Evolutionary conservation across 35 echinoderm and acorn worm genomes (phyloP).

Genomic region (Apostichopus parvimensis): DNA sequence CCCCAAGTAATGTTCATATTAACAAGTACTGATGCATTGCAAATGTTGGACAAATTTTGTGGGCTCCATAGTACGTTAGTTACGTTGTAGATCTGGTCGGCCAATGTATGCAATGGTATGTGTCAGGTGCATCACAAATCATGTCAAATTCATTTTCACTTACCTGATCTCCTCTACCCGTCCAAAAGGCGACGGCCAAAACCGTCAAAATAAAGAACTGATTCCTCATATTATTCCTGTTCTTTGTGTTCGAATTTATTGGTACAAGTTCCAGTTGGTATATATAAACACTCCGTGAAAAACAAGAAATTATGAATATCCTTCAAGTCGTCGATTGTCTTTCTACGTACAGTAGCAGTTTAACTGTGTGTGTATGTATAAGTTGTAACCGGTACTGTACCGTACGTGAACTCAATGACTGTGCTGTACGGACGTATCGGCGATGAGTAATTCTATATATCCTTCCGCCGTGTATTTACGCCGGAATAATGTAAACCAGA

Average conservation of each 20-base stretch:
- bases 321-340: neutral
- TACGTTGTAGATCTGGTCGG: neutral
- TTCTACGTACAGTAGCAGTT: neutral
- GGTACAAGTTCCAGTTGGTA: neutral
- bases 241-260: neutral
- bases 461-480: neutral
- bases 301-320: neutral
- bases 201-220: conserved; percentile 43
- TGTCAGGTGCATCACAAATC: neutral
- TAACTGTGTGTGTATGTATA: too few species aligned
- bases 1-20: too few species aligned
- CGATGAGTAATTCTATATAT: neutral
- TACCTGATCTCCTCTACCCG: conserved; percentile 42
- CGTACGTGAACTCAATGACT: neutral
- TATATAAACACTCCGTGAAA: neutral
- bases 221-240: conserved; percentile 39
- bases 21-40: neutral
- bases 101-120: neutral
- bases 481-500: neutral
- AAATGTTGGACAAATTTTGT: neutral
- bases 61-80: neutral
- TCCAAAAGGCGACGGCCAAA: conserved; percentile 39
- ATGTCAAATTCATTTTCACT: neutral
- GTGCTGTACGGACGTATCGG: neutral
- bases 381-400: neutral